phyloP scores from a whole-genome alignment of 2,113 vertebrate species.

The Cyprinodon tularosa region DNA sequence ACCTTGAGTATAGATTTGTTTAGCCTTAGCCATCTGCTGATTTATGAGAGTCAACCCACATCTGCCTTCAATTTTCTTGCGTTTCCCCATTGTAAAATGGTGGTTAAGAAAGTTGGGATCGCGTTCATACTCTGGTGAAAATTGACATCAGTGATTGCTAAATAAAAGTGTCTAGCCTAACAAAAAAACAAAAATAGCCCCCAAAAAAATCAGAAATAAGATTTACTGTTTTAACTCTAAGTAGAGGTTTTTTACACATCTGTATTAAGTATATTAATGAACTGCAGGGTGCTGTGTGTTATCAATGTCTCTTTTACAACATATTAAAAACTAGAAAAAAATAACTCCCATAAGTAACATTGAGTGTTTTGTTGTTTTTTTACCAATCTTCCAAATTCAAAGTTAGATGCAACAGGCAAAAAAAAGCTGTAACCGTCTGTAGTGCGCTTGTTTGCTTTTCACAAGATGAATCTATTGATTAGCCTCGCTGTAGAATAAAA shows the following conservation, averaged over 20 bases:
- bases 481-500: slow-evolving; percentile 57
- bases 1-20: no score
- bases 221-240: not conserved
- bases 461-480: slow-evolving; percentile 76
- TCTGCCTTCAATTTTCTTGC: no score
- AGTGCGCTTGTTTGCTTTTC: slow-evolving; percentile 55
- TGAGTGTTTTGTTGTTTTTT: not conserved
- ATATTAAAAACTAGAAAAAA: not conserved
- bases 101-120: not conserved
- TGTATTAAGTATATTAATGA: not conserved
- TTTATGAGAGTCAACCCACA: no score
- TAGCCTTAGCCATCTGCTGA: no score
- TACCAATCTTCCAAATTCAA: not conserved
- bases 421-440: slow-evolving; percentile 47
- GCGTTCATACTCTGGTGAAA: not conserved
- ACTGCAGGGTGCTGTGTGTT: not conserved
- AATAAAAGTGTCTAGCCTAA: not conserved
- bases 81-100: no score
- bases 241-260: not conserved
- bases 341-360: not conserved
- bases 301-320: not conserved
- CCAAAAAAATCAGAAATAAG: not conserved
- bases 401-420: slow-evolving; percentile 54
- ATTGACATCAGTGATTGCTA: not conserved
- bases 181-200: not conserved